phyloP scores from a whole-genome alignment of 2,797 vertebrate genomes.

The Anguilla pacifica region DNA sequence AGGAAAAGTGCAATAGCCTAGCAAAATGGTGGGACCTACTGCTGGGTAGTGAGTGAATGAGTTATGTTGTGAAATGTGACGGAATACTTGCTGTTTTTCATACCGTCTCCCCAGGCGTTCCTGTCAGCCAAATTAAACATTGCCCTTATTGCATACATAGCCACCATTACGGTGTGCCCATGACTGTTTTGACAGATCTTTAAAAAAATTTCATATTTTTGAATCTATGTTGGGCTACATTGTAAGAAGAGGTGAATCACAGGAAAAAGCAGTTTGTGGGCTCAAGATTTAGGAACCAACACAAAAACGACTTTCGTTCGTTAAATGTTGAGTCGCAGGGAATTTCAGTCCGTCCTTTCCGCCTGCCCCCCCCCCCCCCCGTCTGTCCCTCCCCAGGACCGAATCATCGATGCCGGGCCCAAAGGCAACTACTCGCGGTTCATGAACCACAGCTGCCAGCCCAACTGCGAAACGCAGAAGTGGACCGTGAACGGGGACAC shows the following conservation, averaged over 20 bases:
- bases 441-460: constrained; percentile 99
- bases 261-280: too few species aligned
- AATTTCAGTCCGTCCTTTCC: not conserved
- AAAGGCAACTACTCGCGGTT: constrained; percentile 98
- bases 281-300: too few species aligned
- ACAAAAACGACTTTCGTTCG: too few species aligned
- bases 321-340: not conserved
- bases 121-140: not conserved
- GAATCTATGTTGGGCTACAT: too few species aligned
- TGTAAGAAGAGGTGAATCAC: too few species aligned
- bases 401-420: constrained; percentile 95
- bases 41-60: not conserved
- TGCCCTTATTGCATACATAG: not conserved
- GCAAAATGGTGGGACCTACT: not conserved
- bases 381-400: constrained; percentile 75
- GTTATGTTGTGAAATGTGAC: not conserved
- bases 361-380: too few species aligned
- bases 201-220: too few species aligned
- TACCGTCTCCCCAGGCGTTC: not conserved
- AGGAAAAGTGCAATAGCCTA: constrained; percentile 71
- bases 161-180: too few species aligned
- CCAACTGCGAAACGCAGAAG: constrained; percentile 98
- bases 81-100: not conserved
- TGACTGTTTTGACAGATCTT: too few species aligned
- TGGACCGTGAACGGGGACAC: constrained; percentile 98